These are phyloP conservation scores for Cryptomyrus ogoouensis DNA, from an alignment of 2,113 vertebrate species.

Conservation along the genomic window DNA sequence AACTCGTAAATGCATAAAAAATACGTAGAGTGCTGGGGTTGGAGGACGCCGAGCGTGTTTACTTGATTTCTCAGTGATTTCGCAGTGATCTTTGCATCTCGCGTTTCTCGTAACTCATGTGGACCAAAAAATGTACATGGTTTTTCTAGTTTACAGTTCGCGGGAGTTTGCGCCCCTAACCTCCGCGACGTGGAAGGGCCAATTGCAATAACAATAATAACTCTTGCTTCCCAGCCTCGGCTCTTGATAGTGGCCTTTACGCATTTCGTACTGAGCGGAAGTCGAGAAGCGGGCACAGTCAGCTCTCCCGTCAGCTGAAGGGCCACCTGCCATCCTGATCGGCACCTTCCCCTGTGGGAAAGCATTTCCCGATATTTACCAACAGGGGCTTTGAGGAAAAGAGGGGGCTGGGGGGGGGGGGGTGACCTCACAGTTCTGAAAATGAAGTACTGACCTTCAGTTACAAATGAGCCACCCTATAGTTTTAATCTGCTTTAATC, in stretches of 20 bases:
- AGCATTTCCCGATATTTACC: neutral
- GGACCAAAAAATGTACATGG: neutral
- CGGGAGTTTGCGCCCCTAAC: neutral
- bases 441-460: neutral
- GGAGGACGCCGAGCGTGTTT: neutral
- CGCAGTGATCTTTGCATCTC: neutral
- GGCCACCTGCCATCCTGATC: neutral
- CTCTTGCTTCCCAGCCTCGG: too few species aligned
- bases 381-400: neutral
- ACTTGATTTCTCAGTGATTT: neutral
- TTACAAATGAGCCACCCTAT: neutral
- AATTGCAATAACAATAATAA: too few species aligned
- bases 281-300: neutral
- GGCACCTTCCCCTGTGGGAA: neutral
- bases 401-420: neutral
- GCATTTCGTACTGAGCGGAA: neutral
- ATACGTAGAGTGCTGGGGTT: neutral
- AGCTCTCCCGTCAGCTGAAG: neutral
- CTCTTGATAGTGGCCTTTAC: neutral
- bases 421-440: neutral
- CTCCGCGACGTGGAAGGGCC: too few species aligned
- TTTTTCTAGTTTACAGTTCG: neutral
- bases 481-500: neutral
- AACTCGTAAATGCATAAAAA: neutral
- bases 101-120: neutral